Conservation (phyloP, 2,797 vertebrate genomes). For the Phrynocephalus guinanensis region DNA sequence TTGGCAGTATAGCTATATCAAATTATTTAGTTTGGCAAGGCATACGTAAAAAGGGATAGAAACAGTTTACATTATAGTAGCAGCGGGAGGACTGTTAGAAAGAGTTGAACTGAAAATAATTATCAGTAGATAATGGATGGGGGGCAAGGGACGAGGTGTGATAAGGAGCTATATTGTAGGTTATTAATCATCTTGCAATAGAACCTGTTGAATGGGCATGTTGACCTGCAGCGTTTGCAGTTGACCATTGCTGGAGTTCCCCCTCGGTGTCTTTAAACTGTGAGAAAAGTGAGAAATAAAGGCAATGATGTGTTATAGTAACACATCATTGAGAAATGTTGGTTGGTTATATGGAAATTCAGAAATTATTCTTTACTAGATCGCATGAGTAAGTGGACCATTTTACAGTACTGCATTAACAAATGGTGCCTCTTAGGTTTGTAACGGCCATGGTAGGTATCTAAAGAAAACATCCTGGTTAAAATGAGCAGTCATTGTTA, state of each 20-base stretch:
- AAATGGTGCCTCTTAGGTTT: background rate
- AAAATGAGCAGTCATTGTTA: background rate
- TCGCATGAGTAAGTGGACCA: background rate
- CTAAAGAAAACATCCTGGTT: background rate
- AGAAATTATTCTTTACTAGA: background rate
- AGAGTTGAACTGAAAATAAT: background rate
- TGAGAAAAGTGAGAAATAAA: too few species aligned
- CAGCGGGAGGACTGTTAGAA: background rate
- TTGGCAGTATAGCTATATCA: too few species aligned
- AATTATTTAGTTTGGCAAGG: too few species aligned
- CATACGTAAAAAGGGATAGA: background rate
- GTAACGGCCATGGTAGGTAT: background rate
- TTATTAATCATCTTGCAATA: too few species aligned
- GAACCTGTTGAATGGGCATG: background rate
- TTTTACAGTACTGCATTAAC: background rate
- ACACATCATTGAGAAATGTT: background rate
- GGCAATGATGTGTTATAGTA: background rate
- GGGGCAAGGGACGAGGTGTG: background rate
- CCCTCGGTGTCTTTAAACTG: background rate
- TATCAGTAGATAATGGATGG: background rate
- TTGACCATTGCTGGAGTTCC: background rate
- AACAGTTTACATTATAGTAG: background rate
- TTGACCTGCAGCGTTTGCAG: background rate
- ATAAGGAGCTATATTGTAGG: too few species aligned
- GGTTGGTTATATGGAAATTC: background rate